Conservation (phyloP, 2,888 invertebrate genomes). For the Caenorhabditis imperialis region DNA sequence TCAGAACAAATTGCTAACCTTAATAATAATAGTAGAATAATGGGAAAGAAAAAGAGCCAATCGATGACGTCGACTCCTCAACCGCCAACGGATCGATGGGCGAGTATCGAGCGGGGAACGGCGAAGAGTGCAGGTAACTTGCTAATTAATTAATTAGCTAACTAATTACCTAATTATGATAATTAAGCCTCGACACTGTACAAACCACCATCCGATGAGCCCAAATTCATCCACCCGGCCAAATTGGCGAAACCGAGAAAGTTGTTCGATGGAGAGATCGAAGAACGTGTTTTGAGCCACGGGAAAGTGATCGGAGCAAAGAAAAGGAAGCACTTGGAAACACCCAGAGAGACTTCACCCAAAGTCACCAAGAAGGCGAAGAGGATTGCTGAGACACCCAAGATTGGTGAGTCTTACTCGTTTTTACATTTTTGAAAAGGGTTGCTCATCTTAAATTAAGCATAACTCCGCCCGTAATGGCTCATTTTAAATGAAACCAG, state of each 20-base stretch:
- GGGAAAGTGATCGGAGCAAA: conserved; percentile 13
- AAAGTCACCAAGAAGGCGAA: conserved; percentile 8
- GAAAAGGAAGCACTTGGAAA: conserved; percentile 20
- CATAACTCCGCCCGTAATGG: too few species aligned
- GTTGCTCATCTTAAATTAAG: too few species aligned
- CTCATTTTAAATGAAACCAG: too few species aligned
- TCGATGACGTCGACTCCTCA: not conserved
- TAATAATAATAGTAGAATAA: conserved; percentile 9
- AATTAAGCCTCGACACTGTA: conserved; percentile 38
- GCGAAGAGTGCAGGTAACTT: conserved; percentile 30
- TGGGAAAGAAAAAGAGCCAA: conserved; percentile 27
- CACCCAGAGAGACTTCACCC: conserved; percentile 10
- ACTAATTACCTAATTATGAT: too few species aligned
- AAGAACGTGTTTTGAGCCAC: conserved; percentile 21
- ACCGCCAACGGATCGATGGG: conserved; percentile 50
- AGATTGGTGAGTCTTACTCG: too few species aligned
- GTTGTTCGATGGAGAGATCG: conserved; percentile 36
- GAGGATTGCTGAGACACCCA: conserved; percentile 16
- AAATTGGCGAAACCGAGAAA: conserved; percentile 38
- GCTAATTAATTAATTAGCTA: too few species aligned
- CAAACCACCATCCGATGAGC: conserved; percentile 28
- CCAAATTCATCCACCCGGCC: conserved; percentile 45
- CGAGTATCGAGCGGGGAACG: conserved; percentile 48
- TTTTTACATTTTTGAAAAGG: too few species aligned
- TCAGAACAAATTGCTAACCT: too few species aligned